phyloP scores from a whole-genome alignment of 2,113 vertebrate species.

The Varanus salvator region DNA sequence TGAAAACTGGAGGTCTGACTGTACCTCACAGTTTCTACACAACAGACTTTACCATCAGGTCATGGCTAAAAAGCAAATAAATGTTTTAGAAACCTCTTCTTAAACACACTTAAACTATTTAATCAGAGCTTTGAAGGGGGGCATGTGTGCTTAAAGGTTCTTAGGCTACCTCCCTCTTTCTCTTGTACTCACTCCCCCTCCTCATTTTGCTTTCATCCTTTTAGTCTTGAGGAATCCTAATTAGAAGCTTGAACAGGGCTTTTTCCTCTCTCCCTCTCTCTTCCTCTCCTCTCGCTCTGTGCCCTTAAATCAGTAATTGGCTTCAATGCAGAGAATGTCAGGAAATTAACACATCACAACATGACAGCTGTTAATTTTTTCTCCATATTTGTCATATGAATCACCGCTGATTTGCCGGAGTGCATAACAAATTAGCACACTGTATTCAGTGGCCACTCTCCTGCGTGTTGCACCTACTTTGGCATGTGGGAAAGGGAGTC shows the following conservation, averaged over 20 bases:
- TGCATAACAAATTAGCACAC: slow-evolving; percentile 98
- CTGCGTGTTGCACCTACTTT: slow-evolving; percentile 77
- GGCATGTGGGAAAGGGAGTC: background rate
- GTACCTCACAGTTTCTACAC: slow-evolving; percentile 85
- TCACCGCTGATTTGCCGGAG: slow-evolving; percentile 94
- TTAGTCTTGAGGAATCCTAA: slow-evolving; percentile 98
- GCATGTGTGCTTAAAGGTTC: slow-evolving; percentile 76
- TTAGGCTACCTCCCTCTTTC: slow-evolving; percentile 84
- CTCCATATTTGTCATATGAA: slow-evolving; percentile 94
- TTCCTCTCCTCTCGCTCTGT: slow-evolving; percentile 89
- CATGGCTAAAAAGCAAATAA: slow-evolving; percentile 86
- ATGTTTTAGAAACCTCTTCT: slow-evolving; percentile 88
- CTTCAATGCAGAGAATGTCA: slow-evolving; percentile 97
- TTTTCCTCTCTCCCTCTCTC: slow-evolving; percentile 80
- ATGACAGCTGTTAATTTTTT: slow-evolving; percentile 99
- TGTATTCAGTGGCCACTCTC: slow-evolving; percentile 91
- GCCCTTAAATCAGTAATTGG: slow-evolving; percentile 99
- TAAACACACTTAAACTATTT: slow-evolving; percentile 84
- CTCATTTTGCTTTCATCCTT: slow-evolving; percentile 93
- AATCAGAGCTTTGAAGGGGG: slow-evolving; percentile 74
- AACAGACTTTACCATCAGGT: slow-evolving; percentile 79
- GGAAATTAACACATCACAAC: slow-evolving; percentile 99
- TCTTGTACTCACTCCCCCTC: slow-evolving; percentile 75
- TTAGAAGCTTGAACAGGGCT: slow-evolving; percentile 94
- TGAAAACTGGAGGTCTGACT: slow-evolving; percentile 73